Evolutionary conservation across 2,888 invertebrate species (phyloP), one percentile per base, ranked within the genome.

Genomic region (Agonopterix arenella): DNA sequence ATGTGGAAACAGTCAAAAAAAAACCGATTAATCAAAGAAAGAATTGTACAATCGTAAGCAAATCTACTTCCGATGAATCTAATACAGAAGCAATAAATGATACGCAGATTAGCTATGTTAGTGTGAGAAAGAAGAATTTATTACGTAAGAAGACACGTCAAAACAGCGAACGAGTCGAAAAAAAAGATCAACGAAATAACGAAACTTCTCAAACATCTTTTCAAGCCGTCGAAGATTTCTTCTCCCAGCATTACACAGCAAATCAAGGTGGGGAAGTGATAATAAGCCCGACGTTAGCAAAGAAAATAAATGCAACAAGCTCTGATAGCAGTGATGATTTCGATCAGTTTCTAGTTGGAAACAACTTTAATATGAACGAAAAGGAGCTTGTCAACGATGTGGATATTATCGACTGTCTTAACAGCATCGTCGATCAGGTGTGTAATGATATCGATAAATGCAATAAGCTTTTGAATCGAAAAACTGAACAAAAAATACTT

Each of bases 261-360:
- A 74, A 70, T 44, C 56, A 54, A 45, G 52, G 52, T 9, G 60
- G 60, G 2, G 66, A 75, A 41, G 50, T 73, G 11, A 50, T 66
- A 4, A 68, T 80, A 44, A 84, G 79, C 62, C 79, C 83, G 18
- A 64, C 72, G 8, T 58, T 81, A 50, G 82, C 81, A 1, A 73
- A 62, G 37, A 79, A 76, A 67, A 70, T 80, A 1, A 84, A 82
- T 46, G 71, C 70, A 58, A 70, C 71, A 0, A 78, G 71, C 56
- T 79, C 82, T 3, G 79, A 78, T 47, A 54, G 55, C 1, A 80
- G 75, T 48, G 72, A 71, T n/a, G 59, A 64, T 44, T 72, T 73
- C 16, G 66, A 72, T 48, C 59, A 70, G 18, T 55, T 54, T 36
- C 47, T 65, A 18, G 51, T 64, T 11, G 47, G 58, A 3, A 60